These are phyloP conservation scores for Cephonodes hylas DNA, from an alignment of 2,888 invertebrate genomes.

Conservation along the genomic window DNA sequence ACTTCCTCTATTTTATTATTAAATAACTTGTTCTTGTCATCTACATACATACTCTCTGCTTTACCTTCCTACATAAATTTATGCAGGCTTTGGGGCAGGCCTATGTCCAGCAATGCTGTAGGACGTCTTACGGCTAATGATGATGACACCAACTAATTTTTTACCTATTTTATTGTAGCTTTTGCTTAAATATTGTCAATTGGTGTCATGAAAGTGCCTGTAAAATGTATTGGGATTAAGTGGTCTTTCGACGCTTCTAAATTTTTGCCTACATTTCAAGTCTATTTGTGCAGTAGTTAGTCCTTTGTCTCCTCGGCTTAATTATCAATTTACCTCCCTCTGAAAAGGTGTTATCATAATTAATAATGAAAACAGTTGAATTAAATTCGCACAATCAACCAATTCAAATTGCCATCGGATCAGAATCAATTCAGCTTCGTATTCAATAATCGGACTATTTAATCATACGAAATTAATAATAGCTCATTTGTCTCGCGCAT, in stretches of 20 bases:
- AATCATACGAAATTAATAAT: constrained; percentile 51
- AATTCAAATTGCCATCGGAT: constrained; percentile 19
- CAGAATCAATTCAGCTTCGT: constrained; percentile 21
- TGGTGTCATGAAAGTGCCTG: not conserved
- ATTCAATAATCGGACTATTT: constrained; percentile 26
- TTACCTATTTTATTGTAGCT: not conserved
- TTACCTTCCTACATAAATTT: too few relatives aligned
- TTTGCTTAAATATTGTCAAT: not conserved
- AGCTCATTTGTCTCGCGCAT: constrained; percentile 41
- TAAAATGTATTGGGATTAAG: too few relatives aligned
- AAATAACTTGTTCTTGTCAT: too few relatives aligned
- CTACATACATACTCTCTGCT: too few relatives aligned
- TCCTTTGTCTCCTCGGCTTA: too few relatives aligned
- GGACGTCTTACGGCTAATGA: too few relatives aligned
- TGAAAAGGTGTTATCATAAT: not conserved
- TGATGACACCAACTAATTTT: not conserved
- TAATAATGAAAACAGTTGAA: constrained; percentile 18
- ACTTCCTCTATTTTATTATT: too few relatives aligned
- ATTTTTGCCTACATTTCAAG: too few relatives aligned
- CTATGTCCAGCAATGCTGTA: too few relatives aligned
- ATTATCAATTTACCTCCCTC: not conserved
- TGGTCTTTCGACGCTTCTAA: too few relatives aligned
- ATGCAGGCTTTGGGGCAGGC: too few relatives aligned
- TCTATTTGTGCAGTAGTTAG: too few relatives aligned
- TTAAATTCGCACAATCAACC: not conserved